These are phyloP conservation scores for Nemoura dubitans DNA, from an alignment of 2,888 invertebrate genomes.

Conservation along the genomic window DNA sequence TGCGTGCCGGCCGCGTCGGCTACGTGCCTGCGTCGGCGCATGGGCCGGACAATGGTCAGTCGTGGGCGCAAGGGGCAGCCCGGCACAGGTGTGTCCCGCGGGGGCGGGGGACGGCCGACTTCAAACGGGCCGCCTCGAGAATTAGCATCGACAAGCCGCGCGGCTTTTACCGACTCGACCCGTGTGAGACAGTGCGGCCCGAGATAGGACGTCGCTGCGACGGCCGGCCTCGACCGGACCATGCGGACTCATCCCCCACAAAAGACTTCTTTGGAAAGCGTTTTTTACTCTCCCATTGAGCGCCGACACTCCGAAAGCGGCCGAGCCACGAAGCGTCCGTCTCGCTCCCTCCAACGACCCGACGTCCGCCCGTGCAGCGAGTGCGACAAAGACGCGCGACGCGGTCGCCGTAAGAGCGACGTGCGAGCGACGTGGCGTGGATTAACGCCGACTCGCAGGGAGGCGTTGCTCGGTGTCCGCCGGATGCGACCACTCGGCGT, in stretches of 20 bases:
- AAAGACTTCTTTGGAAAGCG: conserved; percentile 41
- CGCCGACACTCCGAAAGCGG: conserved; percentile 42
- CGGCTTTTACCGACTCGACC: neutral
- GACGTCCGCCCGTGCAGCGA: neutral
- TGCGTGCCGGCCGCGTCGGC: neutral
- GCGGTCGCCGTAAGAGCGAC: neutral
- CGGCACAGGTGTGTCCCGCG: conserved; percentile 23
- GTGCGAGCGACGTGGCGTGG: too few species aligned
- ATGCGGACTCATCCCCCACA: conserved; percentile 48
- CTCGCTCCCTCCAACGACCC: neutral
- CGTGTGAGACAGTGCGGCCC: neutral
- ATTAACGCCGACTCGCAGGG: neutral
- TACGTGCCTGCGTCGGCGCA: neutral
- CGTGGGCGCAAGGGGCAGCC: neutral
- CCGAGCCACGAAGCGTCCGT: neutral
- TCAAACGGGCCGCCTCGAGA: conserved; percentile 26
- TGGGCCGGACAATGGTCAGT: neutral
- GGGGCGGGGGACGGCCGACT: conserved; percentile 2
- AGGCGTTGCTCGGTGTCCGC: neutral
- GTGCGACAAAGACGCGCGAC: neutral
- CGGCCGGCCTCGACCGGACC: neutral
- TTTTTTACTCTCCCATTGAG: conserved; percentile 45
- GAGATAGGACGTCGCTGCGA: neutral
- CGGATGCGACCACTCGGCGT: neutral
- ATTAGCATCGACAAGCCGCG: conserved; percentile 42